phyloP scores from a whole-genome alignment of 2,797 vertebrate genomes.

The Betta splendens region DNA sequence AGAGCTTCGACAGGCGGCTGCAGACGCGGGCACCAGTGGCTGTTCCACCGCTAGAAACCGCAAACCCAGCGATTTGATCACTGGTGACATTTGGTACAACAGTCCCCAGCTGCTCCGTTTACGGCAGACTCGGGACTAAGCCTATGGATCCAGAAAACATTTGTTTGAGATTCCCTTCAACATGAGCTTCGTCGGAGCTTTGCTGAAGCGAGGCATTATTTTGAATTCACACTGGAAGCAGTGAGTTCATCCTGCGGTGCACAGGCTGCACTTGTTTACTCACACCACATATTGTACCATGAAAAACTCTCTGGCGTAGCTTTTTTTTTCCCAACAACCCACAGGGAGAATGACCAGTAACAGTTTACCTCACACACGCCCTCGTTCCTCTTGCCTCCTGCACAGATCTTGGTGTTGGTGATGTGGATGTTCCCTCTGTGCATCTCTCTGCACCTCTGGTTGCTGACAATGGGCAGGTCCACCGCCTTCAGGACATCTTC shows the following conservation, averaged over 20 bases:
- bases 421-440: constrained; percentile 90
- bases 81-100: constrained; percentile 68
- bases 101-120: constrained; percentile 58
- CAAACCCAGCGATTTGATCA: constrained; percentile 44
- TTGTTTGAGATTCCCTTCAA: constrained; percentile 67
- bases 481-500: constrained; percentile 90
- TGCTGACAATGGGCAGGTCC: constrained; percentile 87
- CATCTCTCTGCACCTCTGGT: constrained; percentile 88
- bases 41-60: constrained; percentile 44
- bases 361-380: constrained; percentile 94
- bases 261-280: constrained; percentile 30
- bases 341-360: constrained; percentile 10
- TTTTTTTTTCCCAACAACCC: constrained; percentile 13
- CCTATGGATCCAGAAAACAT: constrained; percentile 59
- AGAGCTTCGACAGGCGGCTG: constrained; percentile 19
- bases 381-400: constrained; percentile 88
- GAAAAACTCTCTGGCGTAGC: background rate
- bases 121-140: constrained; percentile 52
- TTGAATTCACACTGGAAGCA: constrained; percentile 42
- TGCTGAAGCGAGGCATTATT: constrained; percentile 26
- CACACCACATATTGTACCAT: constrained; percentile 1
- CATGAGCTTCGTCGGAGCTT: constrained; percentile 42
- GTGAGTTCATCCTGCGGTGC: constrained; percentile 28
- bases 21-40: constrained; percentile 6
- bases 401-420: constrained; percentile 93